These are phyloP conservation scores for Antigone vipio DNA, from an alignment of 2,113 vertebrate genomes.

Conservation along the genomic window DNA sequence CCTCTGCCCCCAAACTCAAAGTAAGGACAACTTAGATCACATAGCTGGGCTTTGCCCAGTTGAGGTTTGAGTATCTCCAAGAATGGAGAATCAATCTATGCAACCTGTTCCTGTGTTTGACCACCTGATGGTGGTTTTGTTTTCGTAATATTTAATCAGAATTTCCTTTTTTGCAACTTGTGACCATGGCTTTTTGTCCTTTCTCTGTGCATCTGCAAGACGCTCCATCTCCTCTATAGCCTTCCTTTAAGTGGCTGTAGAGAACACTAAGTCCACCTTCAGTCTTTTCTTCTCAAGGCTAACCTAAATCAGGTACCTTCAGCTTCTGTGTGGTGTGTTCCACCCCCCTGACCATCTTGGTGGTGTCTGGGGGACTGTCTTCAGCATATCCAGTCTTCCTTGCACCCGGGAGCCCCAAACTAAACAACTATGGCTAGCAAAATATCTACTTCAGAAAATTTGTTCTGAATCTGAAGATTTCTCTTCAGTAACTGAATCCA, in stretches of 20 bases:
- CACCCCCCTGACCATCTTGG: background rate
- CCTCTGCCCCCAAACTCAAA: background rate
- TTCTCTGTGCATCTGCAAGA: background rate
- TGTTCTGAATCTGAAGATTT: background rate
- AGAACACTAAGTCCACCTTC: background rate
- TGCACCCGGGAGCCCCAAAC: background rate
- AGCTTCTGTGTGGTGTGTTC: background rate
- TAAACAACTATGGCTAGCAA: background rate
- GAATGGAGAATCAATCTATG: background rate
- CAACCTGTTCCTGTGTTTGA: background rate
- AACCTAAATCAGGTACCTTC: background rate
- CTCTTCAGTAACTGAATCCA: background rate
- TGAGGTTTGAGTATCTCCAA: background rate
- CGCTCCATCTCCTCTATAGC: accelerated
- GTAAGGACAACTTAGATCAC: background rate
- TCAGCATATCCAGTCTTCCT: background rate
- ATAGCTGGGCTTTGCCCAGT: background rate
- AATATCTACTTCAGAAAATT: background rate
- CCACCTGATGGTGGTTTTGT: background rate
- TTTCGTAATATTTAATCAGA: background rate
- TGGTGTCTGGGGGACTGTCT: background rate
- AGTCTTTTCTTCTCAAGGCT: background rate
- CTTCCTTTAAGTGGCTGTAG: background rate
- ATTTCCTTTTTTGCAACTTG: background rate
- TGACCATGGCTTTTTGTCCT: background rate